These are phyloP conservation scores for Notospermus geniculatus DNA, from an alignment of 1,140 invertebrate genomes.

Conservation along the genomic window DNA sequence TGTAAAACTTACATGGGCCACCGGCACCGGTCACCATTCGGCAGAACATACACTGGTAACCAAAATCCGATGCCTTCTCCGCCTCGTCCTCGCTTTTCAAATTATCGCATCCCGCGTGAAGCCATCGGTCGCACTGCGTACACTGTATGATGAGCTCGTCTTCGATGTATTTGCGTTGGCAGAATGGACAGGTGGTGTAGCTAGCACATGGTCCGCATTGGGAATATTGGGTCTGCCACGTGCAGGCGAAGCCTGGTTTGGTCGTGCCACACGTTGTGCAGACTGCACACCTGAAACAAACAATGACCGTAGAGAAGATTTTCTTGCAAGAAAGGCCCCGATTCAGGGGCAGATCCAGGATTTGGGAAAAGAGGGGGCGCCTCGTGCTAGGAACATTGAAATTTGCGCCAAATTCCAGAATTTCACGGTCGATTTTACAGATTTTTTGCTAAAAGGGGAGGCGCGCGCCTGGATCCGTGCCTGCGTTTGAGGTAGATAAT, in stretches of 20 bases:
- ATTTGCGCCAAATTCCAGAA: too few species aligned
- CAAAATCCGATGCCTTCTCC: constrained; percentile 74
- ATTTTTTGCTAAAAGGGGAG: too few species aligned
- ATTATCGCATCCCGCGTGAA: constrained; percentile 89
- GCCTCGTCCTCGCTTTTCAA: constrained; percentile 85
- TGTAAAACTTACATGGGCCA: constrained; percentile 44
- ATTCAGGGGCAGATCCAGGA: too few species aligned
- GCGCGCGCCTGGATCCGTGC: too few species aligned
- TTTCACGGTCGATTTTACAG: too few species aligned
- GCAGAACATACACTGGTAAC: constrained; percentile 87
- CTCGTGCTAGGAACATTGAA: too few species aligned
- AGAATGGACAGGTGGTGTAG: constrained; percentile 79
- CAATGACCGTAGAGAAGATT: too few species aligned
- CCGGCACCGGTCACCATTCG: constrained; percentile 64
- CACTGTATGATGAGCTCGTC: constrained; percentile 96
- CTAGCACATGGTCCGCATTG: constrained; percentile 92
- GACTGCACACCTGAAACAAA: constrained; percentile 68
- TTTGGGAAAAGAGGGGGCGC: too few species aligned
- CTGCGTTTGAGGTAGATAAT: too few species aligned
- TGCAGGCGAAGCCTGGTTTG: constrained; percentile 75
- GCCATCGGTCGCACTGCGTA: constrained; percentile 85
- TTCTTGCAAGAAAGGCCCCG: too few species aligned
- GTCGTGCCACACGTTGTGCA: constrained; percentile 88
- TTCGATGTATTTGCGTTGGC: constrained; percentile 78
- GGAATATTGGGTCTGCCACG: constrained; percentile 82